phyloP scores from a whole-genome alignment of 2,888 invertebrate genomes.

The Ceratothoa steindachneri region DNA sequence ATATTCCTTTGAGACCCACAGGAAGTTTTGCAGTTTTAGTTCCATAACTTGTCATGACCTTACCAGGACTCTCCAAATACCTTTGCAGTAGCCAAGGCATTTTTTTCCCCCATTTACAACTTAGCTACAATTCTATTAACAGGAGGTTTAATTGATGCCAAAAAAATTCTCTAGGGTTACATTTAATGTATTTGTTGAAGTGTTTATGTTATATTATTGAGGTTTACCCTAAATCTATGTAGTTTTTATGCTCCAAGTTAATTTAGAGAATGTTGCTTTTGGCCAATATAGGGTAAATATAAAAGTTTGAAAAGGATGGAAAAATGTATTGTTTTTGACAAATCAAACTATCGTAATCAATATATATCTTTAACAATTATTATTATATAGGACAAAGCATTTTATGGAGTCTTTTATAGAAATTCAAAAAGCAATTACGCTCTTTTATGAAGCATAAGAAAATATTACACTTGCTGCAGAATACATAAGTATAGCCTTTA shows the following conservation, averaged over 20 bases:
- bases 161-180: too few relatives aligned
- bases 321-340: neutral
- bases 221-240: neutral
- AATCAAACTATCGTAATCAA: neutral
- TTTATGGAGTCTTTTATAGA: neutral
- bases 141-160: too few relatives aligned
- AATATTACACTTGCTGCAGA: neutral
- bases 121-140: too few relatives aligned
- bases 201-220: neutral
- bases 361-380: neutral
- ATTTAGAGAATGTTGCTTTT: neutral
- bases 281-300: neutral
- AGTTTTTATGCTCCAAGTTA: neutral
- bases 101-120: too few relatives aligned
- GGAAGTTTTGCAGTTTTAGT: too few relatives aligned
- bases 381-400: neutral
- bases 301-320: neutral
- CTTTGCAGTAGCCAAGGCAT: too few relatives aligned
- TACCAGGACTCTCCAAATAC: too few relatives aligned
- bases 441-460: neutral
- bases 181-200: neutral
- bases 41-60: too few relatives aligned
- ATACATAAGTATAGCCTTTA: neutral
- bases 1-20: too few relatives aligned
- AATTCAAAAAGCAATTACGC: neutral